Evolutionary conservation across 1,140 invertebrate genomes (phyloP).

Genomic region (Melanaphis sacchari): DNA sequence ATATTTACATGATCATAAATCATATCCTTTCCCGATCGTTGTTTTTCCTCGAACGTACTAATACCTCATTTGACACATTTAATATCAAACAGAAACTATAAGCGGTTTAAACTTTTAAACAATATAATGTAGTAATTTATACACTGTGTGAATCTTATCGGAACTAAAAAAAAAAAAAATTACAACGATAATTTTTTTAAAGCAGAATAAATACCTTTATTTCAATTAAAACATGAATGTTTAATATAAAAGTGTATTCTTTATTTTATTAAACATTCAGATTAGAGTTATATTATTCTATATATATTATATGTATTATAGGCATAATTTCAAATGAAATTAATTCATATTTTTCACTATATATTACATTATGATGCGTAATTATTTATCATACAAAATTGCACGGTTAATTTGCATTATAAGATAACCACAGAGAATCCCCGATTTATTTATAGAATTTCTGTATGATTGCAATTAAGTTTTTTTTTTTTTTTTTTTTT

Average conservation of each 20-base stretch:
- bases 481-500: no score
- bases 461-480: no score
- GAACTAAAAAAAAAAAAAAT: neutral
- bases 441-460: no score
- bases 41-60: neutral
- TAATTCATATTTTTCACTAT: neutral
- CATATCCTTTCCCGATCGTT: neutral
- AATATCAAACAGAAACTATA: neutral
- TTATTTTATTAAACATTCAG: neutral
- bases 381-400: neutral
- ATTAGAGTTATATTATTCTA: neutral
- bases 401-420: neutral
- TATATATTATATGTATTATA: neutral
- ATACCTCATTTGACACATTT: neutral
- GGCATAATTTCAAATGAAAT: neutral
- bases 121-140: neutral
- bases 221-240: neutral
- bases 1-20: neutral
- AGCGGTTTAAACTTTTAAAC: neutral
- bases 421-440: neutral
- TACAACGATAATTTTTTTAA: neutral
- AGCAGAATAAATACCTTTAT: neutral
- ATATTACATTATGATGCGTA: no score
- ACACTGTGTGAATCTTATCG: neutral
- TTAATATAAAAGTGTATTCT: neutral